Percentiles rank a stretch among this genome's conserved stretches.
Evolutionary conservation across 2,797 vertebrate genomes (phyloP).

Genomic region (Poecilia picta): DNA sequence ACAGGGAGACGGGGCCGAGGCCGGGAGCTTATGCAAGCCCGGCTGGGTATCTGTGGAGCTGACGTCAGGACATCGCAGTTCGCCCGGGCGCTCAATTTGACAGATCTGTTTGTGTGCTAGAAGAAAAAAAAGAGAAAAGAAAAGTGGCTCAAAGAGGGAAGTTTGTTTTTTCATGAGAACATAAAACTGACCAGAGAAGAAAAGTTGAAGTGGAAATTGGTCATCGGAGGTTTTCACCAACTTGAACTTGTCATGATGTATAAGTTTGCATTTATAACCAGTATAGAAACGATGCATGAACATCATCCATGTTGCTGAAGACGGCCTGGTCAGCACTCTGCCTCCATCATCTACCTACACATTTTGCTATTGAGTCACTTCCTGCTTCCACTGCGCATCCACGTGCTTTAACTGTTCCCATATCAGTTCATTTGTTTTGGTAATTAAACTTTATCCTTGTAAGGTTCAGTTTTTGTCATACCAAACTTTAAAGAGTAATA

Average conservation of each 20-base stretch:
- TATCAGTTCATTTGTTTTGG: not conserved
- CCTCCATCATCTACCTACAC: not conserved
- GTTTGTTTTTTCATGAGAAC: not conserved
- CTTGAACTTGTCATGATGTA: not conserved
- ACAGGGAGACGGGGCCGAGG: conserved; percentile 41
- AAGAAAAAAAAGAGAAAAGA: not conserved
- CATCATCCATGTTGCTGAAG: conserved; percentile 73
- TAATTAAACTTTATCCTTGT: not conserved
- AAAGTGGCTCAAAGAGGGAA: not conserved
- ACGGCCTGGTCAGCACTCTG: conserved; percentile 22
- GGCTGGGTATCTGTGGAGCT: conserved; percentile 52
- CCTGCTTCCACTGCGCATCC: not conserved
- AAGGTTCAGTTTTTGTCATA: not conserved
- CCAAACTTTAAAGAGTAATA: not conserved
- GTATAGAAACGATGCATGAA: not conserved
- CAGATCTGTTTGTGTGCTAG: conserved; percentile 22
- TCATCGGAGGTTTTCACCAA: not conserved
- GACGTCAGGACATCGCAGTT: conserved; percentile 65
- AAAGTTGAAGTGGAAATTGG: conserved; percentile 12
- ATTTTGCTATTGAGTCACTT: not conserved
- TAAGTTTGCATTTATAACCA: not conserved
- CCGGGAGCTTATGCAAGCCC: conserved; percentile 69
- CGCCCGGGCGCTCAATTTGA: conserved; percentile 21
- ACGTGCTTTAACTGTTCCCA: not conserved
- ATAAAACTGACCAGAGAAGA: not conserved